Evolutionary conservation across 2,888 invertebrate species (phyloP).

Genomic region (Lapara coniferarum): DNA sequence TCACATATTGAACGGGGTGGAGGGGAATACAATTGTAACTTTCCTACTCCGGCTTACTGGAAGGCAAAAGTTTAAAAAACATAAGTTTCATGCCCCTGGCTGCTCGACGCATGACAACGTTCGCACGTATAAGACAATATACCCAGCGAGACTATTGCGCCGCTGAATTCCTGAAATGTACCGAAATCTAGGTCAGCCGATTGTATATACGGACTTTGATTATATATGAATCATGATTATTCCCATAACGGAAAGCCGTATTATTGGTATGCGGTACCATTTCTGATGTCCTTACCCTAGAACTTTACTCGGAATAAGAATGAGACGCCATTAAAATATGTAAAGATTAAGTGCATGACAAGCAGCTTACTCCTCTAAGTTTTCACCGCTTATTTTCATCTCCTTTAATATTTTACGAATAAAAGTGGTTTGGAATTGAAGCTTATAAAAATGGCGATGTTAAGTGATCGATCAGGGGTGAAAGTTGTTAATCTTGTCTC

Average conservation of each 20-base stretch:
- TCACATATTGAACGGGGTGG: constrained; percentile 82
- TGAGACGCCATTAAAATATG: constrained; percentile 72
- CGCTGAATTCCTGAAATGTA: constrained; percentile 31
- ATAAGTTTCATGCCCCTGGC: constrained; percentile 69
- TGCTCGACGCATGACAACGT: constrained; percentile 57
- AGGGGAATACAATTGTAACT: constrained; percentile 83
- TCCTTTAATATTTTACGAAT: constrained; percentile 42
- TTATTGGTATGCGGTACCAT: constrained; percentile 64
- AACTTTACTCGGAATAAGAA: constrained; percentile 72
- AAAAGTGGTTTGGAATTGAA: constrained; percentile 61
- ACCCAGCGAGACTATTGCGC: constrained; percentile 35
- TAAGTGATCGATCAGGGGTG: constrained; percentile 76
- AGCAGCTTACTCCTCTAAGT: constrained; percentile 54
- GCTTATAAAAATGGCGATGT: constrained; percentile 63
- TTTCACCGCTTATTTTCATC: constrained; percentile 30
- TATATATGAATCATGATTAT: constrained; percentile 27
- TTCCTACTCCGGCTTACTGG: constrained; percentile 73
- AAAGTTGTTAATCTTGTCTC: constrained; percentile 79
- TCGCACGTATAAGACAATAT: constrained; percentile 52
- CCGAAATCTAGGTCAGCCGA: constrained; percentile 25
- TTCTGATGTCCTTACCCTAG: constrained; percentile 58
- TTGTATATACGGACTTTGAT: constrained; percentile 11
- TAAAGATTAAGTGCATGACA: constrained; percentile 69
- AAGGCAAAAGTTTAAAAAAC: constrained; percentile 82
- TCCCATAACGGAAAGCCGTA: constrained; percentile 33